Evolutionary conservation across 2,888 invertebrate genomes (phyloP), one percentile per base, ranked within the genome.

Genomic region (Dynastes tityus): DNA sequence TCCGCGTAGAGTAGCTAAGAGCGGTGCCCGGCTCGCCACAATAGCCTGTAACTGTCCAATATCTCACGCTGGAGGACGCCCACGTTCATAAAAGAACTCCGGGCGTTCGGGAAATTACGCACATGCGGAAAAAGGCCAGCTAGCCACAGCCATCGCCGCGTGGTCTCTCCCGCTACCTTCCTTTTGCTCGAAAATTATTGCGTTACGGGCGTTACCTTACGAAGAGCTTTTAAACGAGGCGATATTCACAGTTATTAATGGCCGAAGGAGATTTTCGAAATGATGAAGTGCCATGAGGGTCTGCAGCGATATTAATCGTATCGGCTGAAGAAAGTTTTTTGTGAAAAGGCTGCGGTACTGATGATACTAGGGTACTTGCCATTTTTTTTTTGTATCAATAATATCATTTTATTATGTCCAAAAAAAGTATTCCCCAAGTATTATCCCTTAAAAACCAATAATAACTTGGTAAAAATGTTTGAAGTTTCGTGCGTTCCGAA

Each of bases 11-110:
- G 73, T 73, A 73, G 73, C 58, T 58, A 73, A 58, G 61, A 73
- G 73, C 13, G 51, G 51, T n/a, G 32, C n/a, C 65, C 40, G 40
- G 37, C 71, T 55, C 55, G 53, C 73, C 73, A 58, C 73, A 73
- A 73, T 58, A 27, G 73, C 73, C 58, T 73, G 73, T 73, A 73
- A 73, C 73, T 73, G 73, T 73, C 73, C 58, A 73, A 73, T 73
- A 73, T 73, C 73, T 73, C 73, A 73, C 73, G 40, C 73, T 40
- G 58, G 58, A 73, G 73, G 40, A 73, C 73, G 73, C 73, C 73
- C 73, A 73, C 73, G 37, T 58, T 73, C 51, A 73, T 73, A 73
- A 73, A 73, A 73, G 73, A 71, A 45, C 40, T 73, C 73, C 58
- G 40, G 58, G 55, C 27, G 67, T 73, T 73, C 58, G 73, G 58